Evolutionary conservation across 2,113 vertebrate species (phyloP), one percentile per base, ranked within the genome.

Genomic region (Anas platyrhynchos): DNA sequence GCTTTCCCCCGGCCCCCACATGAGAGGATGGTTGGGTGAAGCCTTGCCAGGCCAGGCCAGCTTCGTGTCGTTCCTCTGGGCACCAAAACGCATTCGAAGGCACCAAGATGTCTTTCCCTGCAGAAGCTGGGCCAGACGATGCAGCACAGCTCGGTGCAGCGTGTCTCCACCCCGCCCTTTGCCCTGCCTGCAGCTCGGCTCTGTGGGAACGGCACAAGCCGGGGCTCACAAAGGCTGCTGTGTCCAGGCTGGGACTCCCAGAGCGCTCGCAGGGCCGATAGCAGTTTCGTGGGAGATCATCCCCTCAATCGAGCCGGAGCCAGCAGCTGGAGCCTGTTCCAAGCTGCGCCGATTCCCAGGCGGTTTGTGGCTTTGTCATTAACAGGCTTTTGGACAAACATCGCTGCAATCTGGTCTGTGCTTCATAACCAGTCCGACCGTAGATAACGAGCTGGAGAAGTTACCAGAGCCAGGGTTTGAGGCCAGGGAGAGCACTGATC

Each of bases 291-390:
- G 79, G 80, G 67, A 91, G 75, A 89, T 27, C n/a, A 77, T 41
- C n/a, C 17, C 48, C 50, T 52, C 54, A 44, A 63, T 26, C 34
- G 58, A 75, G 74, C 67, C 0, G 3, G 14, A 84, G 46, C 54
- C 68, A 84, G 81, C 91, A 92, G 91, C 86, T 88, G 83, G 55
- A 65, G 62, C 76, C 92, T 74, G 76, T 73, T 86, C 88, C 63
- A 71, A 58, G 67, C 56, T 61, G 44, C 34, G 68, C 20, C 72
- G 90, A 91, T 69, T 38, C 65, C 63, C 63, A 76, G 62, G 67
- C 0, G 4, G 66, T 43, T 48, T 86, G 65, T 18, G 68, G 31
- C 32, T 76, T 43, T 76, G 31, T 75, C 93, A 87, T 76, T 95
- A 83, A 86, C 63, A 90, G 59, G n/a, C 63, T n/a, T 71, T 81